Evolutionary conservation across 2,797 vertebrate genomes (phyloP).

Genomic region (Pelodytes ibericus): DNA sequence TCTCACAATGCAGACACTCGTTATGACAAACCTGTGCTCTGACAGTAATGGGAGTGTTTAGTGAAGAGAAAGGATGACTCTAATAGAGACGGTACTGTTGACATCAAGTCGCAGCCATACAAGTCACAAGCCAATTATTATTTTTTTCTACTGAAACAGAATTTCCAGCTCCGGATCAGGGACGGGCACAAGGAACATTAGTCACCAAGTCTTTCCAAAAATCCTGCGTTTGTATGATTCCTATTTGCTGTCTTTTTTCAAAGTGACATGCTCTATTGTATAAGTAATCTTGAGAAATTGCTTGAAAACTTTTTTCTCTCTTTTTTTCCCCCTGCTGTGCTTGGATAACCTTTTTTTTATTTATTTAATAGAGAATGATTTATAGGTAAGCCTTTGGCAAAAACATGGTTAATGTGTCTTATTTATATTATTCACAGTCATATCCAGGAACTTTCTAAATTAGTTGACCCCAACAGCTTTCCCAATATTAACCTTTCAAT

Average conservation of each 20-base stretch:
- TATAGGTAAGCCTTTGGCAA: neutral
- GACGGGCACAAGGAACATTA: constrained; percentile 5
- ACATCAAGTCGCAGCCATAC: constrained; percentile 64
- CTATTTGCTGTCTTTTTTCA: constrained; percentile 4
- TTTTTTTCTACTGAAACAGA: constrained; percentile 48
- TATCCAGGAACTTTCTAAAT: neutral
- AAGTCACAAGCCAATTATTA: constrained; percentile 60
- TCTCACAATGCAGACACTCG: constrained; percentile 61
- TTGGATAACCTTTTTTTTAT: neutral
- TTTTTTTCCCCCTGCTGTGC: no score
- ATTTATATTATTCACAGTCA: neutral
- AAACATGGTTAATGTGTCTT: neutral
- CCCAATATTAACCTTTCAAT: neutral
- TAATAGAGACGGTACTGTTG: constrained; percentile 66
- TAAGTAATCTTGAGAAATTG: neutral
- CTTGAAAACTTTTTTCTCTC: neutral
- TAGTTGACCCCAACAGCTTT: neutral
- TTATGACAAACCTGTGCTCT: constrained; percentile 65
- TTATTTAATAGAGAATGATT: neutral
- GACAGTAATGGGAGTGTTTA: constrained; percentile 70
- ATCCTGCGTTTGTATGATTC: constrained; percentile 2
- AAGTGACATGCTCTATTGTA: neutral
- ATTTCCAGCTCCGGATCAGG: constrained; percentile 53
- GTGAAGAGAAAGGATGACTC: constrained; percentile 63
- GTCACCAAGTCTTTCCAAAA: constrained; percentile 13